Conservation (phyloP, 2,888 invertebrate species). For the Falcaria lacertinaria region DNA sequence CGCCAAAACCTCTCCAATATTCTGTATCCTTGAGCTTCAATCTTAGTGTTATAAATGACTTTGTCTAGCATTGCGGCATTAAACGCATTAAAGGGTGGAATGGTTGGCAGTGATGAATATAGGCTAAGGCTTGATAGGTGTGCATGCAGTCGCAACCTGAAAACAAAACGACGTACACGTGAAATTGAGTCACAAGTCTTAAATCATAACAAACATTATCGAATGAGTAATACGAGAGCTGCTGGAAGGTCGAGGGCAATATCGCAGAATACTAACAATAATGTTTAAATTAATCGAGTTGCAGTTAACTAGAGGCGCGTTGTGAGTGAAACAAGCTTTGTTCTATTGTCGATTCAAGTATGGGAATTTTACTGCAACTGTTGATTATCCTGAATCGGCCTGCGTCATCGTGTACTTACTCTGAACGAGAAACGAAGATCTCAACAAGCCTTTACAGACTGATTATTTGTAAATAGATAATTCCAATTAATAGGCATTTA, state of each 20-base stretch:
- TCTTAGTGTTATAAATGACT: constrained; percentile 44
- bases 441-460: not conserved
- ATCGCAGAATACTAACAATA: constrained; percentile 52
- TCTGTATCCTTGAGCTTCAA: constrained; percentile 36
- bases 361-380: constrained; percentile 34
- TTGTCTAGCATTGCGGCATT: constrained; percentile 73
- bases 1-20: constrained; percentile 43
- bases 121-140: constrained; percentile 52
- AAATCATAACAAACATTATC: constrained; percentile 16
- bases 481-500: not conserved
- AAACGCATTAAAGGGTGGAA: constrained; percentile 65
- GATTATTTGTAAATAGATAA: not conserved
- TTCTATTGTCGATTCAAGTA: constrained; percentile 57
- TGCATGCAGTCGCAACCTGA: constrained; percentile 49
- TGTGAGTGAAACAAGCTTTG: constrained; percentile 42
- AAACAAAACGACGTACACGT: constrained; percentile 32
- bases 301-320: constrained; percentile 20
- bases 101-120: constrained; percentile 71
- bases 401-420: constrained; percentile 5
- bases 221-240: constrained; percentile 29
- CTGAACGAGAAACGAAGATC: not conserved
- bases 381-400: constrained; percentile 18
- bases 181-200: constrained; percentile 20
- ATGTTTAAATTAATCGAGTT: constrained; percentile 46
- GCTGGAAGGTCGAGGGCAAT: constrained; percentile 31